Percentiles rank a stretch among this genome's conserved stretches.
phyloP scores from a whole-genome alignment of 2,888 invertebrate species.

The Lasioglossum malachurum region DNA sequence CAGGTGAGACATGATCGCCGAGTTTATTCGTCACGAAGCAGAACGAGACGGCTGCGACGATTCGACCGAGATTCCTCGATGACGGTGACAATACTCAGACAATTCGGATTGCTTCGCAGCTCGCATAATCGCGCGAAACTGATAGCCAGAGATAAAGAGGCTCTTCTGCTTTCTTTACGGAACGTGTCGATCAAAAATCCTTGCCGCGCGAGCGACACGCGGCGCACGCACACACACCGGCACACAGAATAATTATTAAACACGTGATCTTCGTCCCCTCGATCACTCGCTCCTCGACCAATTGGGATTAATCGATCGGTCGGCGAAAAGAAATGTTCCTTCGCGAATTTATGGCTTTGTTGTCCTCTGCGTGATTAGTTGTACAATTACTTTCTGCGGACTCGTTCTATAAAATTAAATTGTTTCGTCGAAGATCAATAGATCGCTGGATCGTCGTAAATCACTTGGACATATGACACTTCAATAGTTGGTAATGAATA shows the following conservation, averaged over 20 bases:
- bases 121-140: slow-evolving; percentile 20
- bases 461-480: too few species aligned
- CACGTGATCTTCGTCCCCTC: background rate
- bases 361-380: background rate
- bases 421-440: background rate
- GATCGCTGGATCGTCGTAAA: background rate
- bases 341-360: background rate
- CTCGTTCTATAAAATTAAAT: background rate
- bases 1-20: slow-evolving; percentile 70
- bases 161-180: background rate
- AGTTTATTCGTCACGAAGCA: background rate
- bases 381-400: background rate
- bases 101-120: background rate
- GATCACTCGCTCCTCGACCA: background rate
- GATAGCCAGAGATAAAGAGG: slow-evolving; percentile 26
- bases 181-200: background rate
- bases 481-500: too few species aligned
- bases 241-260: slow-evolving; percentile 9
- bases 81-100: background rate
- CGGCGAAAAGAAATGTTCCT: background rate
- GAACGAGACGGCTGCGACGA: background rate
- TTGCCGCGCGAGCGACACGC: background rate
- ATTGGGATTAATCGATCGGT: background rate
- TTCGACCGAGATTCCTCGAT: background rate
- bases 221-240: background rate